Base-by-base conservation (phyloP, 2,113 vertebrate genomes). In the Amazona vittata region DNA sequence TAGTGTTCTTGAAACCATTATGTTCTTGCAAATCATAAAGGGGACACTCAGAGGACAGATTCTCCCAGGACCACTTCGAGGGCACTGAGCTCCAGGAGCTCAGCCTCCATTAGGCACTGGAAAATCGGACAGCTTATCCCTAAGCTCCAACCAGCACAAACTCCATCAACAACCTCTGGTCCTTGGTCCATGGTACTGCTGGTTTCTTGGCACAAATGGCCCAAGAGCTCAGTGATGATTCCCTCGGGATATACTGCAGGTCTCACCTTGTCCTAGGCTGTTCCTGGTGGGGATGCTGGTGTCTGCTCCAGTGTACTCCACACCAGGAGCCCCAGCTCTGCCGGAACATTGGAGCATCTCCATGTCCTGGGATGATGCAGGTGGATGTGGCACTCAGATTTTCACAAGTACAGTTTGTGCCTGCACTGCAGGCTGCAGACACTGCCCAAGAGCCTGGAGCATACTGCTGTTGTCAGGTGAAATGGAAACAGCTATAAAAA, bases 361-460 rank as follows among this genome's bases (percentile, higher is more conserved):
- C 0, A 0, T 18, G 71, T 33, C 63, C 86, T 1, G 0, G 9
- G 9, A 15, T 2, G 28, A 7, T 15, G 15, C 78, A 33, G 50
- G 57, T 3, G 5, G 43, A 26, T 1, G 31, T 3, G 44, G 47
- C 90, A 16, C 86, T 43, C 19, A 1, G 19, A 8, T 28, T 92
- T 44, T 44, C 86, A 64, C 57, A 67, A 7, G 64, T 25, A 7
- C 49, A 2, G 2, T 68, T 41, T 59, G 46, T 83, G 41, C 43
- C 67, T 53, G 2, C 3, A 7, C 39, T 44, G 76, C 76, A 37
- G 90, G 90, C 65, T 15, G 4, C 2, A 43, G 78, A 14, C 16
- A 0, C 80, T 89, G 83, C 95, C 89, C 0, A 2, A 28, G 91
- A 75, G 90, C 1, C 70, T 15, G 57, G 31, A 60, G 75, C 33